Conservation (phyloP, 2,797 vertebrate species). For the Myiothlypis coronata region DNA sequence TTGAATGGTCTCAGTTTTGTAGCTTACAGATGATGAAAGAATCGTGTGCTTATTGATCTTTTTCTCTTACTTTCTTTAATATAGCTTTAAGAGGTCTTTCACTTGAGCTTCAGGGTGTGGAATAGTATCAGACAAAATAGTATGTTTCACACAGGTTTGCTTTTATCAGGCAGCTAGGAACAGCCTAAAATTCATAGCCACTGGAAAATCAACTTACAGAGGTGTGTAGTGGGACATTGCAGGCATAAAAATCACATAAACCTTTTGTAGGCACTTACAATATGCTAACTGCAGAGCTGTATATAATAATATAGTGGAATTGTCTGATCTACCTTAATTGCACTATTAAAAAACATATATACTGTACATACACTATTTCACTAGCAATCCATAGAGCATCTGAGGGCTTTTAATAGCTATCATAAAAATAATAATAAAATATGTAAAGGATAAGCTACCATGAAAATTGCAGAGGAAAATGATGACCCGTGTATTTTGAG, state of each 20-base stretch:
- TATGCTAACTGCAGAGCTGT: background rate
- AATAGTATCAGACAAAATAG: background rate
- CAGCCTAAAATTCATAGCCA: background rate
- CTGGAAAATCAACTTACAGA: background rate
- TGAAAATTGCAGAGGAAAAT: constrained; percentile 1
- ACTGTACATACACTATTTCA: background rate
- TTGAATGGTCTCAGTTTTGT: background rate
- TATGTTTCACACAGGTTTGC: background rate
- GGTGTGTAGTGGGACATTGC: background rate
- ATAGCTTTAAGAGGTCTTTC: background rate
- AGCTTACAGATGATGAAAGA: constrained; percentile 24
- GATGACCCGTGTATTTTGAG: background rate
- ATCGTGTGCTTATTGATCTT: background rate
- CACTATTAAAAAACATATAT: background rate
- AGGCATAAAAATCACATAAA: background rate
- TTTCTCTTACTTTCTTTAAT: background rate
- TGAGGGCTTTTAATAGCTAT: background rate
- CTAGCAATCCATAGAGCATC: background rate
- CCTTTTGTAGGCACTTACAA: background rate
- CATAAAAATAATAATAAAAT: constrained; percentile 30
- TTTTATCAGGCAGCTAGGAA: background rate
- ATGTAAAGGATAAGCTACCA: background rate
- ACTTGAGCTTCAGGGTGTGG: background rate
- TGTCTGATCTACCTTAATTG: background rate
- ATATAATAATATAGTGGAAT: background rate